A percentile compares a stretch with the other conserved stretches of the same genome.
These are phyloP conservation scores for Drosophila orena DNA, from an alignment of 1,140 invertebrate genomes.

Conservation along the genomic window DNA sequence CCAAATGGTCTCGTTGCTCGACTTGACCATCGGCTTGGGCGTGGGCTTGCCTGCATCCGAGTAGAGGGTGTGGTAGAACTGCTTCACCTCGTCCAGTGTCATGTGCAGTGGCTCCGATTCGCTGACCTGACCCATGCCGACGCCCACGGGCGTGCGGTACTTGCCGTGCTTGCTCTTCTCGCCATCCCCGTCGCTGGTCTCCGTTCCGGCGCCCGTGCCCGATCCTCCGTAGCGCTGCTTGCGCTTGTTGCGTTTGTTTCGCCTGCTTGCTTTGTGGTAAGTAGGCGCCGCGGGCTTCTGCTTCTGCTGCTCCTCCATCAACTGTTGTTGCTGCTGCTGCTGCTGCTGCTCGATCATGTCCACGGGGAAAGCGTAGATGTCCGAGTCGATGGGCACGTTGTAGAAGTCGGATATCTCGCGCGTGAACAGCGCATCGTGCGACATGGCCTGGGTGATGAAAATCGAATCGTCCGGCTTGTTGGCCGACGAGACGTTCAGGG, in stretches of 20 bases:
- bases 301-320: slow-evolving; percentile 31
- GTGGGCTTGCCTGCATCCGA: slow-evolving; percentile 86
- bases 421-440: slow-evolving; percentile 89
- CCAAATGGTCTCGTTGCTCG: slow-evolving; percentile 78
- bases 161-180: slow-evolving; percentile 68
- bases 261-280: slow-evolving; percentile 68
- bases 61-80: slow-evolving; percentile 92
- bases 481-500: slow-evolving; percentile 89
- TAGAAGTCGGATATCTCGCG: slow-evolving; percentile 92
- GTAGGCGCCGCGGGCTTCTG: slow-evolving; percentile 22
- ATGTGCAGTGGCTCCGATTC: slow-evolving; percentile 91
- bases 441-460: slow-evolving; percentile 94
- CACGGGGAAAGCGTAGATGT: slow-evolving; percentile 93
- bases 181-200: slow-evolving; percentile 64
- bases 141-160: slow-evolving; percentile 55
- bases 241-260: slow-evolving; percentile 77
- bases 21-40: slow-evolving; percentile 59
- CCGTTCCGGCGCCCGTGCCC: slow-evolving; percentile 37
- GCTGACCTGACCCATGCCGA: slow-evolving; percentile 13
- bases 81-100: slow-evolving; percentile 93
- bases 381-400: slow-evolving; percentile 93
- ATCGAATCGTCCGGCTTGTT: slow-evolving; percentile 92
- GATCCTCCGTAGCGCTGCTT: slow-evolving; percentile 68
- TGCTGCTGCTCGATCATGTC: slow-evolving; percentile 89
- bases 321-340: slow-evolving; percentile 29